A percentile compares a stretch with the other conserved stretches of the same genome.
Evolutionary conservation across 2,797 vertebrate species (phyloP).

Genomic region (Vireo griseus): DNA sequence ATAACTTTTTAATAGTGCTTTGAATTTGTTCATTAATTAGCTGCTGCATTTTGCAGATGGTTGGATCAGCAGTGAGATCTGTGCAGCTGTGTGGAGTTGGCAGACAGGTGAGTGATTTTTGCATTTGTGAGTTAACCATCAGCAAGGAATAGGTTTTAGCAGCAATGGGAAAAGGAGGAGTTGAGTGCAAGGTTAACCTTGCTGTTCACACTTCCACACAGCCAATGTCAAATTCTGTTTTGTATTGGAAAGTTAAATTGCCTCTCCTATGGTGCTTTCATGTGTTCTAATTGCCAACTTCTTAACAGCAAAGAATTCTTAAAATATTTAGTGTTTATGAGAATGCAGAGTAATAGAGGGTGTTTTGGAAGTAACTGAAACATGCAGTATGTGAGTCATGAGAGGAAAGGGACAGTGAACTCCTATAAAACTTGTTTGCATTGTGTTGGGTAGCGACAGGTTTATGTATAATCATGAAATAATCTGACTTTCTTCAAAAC

Average conservation of each 20-base stretch:
- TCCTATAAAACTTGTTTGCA: not conserved
- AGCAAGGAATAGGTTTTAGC: not conserved
- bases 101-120: not conserved
- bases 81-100: not conserved
- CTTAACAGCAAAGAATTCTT: not conserved
- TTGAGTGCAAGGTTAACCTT: not conserved
- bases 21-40: not conserved
- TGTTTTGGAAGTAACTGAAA: not conserved
- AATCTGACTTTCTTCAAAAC: not conserved
- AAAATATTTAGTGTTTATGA: not conserved
- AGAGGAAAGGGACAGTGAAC: not conserved
- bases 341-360: not conserved
- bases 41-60: constrained; percentile 13
- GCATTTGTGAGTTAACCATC: not conserved
- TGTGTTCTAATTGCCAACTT: not conserved
- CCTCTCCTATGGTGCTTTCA: not conserved
- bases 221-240: not conserved
- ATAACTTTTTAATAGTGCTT: not conserved
- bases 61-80: not conserved
- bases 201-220: not conserved
- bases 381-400: not conserved
- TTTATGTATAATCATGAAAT: not conserved
- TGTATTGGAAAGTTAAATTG: not conserved
- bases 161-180: not conserved
- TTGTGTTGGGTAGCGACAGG: not conserved